phyloP scores from a whole-genome alignment of 2,797 vertebrate genomes.

The Chanos chanos region DNA sequence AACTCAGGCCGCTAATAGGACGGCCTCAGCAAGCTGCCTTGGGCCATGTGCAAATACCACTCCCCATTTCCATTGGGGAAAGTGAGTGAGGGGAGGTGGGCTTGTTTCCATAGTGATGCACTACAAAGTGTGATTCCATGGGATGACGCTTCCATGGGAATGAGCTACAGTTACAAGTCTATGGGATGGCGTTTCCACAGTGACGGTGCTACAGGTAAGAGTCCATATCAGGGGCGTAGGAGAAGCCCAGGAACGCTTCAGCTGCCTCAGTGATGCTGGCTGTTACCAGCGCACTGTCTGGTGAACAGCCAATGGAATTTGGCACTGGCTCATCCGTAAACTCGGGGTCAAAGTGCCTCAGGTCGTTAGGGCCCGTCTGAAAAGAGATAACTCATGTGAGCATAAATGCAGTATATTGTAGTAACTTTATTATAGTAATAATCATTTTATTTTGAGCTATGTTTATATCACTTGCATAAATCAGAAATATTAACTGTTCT shows the following conservation, averaged over 20 bases:
- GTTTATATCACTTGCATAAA: too few species aligned
- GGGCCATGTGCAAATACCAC: conserved; percentile 84
- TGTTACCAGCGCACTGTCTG: conserved; percentile 88
- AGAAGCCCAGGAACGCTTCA: conserved; percentile 94
- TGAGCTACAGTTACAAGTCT: conserved; percentile 50
- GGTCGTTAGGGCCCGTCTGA: conserved; percentile 91
- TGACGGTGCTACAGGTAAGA: conserved; percentile 75
- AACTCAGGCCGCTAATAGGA: conserved; percentile 64
- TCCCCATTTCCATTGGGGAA: conserved; percentile 55
- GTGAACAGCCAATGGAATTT: conserved; percentile 92
- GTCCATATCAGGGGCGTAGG: conserved; percentile 90
- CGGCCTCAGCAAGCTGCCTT: conserved; percentile 82
- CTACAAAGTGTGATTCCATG: conserved; percentile 80
- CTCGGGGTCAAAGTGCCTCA: conserved; percentile 96
- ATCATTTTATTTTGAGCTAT: too few species aligned
- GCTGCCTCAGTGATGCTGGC: conserved; percentile 93
- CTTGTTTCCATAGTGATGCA: conserved; percentile 49
- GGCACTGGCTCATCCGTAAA: conserved; percentile 97
- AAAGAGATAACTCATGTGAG: neutral
- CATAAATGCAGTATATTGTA: neutral
- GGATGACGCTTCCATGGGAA: conserved; percentile 54
- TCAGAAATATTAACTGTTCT: too few species aligned
- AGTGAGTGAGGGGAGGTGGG: conserved; percentile 32
- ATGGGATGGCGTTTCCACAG: conserved; percentile 33
- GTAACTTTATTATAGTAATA: conserved; percentile 36